Evolutionary conservation across 2,888 invertebrate genomes (phyloP), one percentile per base, ranked within the genome.

Genomic region (Volucella inanis): DNA sequence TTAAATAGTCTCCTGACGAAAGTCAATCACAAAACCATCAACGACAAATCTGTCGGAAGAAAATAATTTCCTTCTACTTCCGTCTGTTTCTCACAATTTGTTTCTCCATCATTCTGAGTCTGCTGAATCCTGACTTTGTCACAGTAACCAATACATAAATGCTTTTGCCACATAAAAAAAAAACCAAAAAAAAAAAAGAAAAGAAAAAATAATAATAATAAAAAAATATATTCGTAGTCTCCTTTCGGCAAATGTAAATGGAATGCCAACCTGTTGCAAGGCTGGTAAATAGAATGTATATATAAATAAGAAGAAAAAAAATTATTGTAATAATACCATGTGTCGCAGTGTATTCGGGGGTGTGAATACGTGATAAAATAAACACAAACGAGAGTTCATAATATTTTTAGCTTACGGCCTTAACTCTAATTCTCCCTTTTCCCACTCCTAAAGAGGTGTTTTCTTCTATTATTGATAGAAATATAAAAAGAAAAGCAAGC

Each of bases 261-360:
- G 47, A 74, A 64, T 57, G 57, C 49, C 49, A 75, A 74, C 75
- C 57, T 75, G 75, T 75, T 75, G 74, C 55, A 45, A 57, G 54
- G 54, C 49, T 75, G 15, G 18, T 41, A 57, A 57, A 70, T 15
- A 22, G 22, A 49, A 65, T 65, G 75, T 65, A 65, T 49, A 65
- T 75, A 57, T 55, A 47, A 67, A 54, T n/a, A 50, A 8, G 0
- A 31, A 6, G 6, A 31, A 3, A 31, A 31, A 31, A 31, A 31
- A 31, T 31, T 31, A 31, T 31, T 31, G 6, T 31, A 31, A 31
- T 31, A 31, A 31, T 54, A n/a, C 8, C 31, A 31, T 31, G 11
- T 31, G 49, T 61, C 22, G n/a, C 43, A 61, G 45, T 18, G n/a
- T 41, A 15, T 2, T 2, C 14, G 14, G 22, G 31, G 45, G 49